phyloP scores from a whole-genome alignment of 2,797 vertebrate species.

The Amazona finschi region DNA sequence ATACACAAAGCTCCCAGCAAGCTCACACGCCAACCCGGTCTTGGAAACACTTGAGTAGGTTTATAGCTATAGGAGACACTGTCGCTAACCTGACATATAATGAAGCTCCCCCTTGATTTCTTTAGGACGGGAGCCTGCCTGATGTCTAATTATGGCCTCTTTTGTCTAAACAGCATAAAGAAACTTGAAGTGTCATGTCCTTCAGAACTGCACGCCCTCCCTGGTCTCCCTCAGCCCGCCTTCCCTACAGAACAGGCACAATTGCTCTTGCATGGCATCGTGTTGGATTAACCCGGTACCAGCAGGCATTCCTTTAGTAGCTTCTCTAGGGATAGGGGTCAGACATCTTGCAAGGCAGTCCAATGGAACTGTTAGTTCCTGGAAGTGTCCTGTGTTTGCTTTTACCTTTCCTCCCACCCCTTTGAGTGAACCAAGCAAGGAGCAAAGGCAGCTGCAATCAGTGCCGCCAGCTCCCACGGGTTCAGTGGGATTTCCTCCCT shows the following conservation, averaged over 20 bases:
- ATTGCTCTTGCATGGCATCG: not conserved
- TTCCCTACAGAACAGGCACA: rapidly evolving
- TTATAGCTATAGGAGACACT: not conserved
- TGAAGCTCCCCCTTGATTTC: not conserved
- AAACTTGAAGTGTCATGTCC: not conserved
- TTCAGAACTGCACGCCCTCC: not conserved
- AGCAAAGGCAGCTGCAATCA: not conserved
- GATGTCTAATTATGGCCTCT: not conserved
- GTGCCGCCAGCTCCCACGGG: rapidly evolving
- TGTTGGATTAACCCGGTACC: not conserved
- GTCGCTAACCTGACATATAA: not conserved
- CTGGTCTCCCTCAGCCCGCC: rapidly evolving
- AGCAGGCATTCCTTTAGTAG: not conserved
- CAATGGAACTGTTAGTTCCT: not conserved
- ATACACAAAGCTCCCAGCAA: not conserved
- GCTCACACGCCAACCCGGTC: not conserved
- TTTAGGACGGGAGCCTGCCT: not conserved
- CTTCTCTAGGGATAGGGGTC: not conserved
- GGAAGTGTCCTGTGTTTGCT: not conserved
- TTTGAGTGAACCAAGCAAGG: not conserved
- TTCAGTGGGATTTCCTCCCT: not conserved
- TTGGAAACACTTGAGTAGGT: not conserved
- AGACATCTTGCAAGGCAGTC: not conserved
- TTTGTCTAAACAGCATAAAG: not conserved
- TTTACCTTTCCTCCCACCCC: not conserved